Base-by-base conservation (phyloP, 1,140 invertebrate species). In the Bombus soroeensis region DNA sequence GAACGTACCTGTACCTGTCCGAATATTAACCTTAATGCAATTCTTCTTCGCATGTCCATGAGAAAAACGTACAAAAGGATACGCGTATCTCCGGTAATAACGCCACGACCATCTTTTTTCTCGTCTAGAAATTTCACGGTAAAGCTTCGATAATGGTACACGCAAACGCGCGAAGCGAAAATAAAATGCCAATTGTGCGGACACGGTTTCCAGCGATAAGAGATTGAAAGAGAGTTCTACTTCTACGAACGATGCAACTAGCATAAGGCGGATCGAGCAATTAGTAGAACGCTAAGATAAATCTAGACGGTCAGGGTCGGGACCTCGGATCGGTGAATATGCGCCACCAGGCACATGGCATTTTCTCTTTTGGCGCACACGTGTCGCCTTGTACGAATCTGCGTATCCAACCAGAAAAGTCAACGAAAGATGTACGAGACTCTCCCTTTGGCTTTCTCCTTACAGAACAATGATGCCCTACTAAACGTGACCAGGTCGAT, bases 311-410 rank as follows among this genome's bases (percentile, higher is more conserved):
- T 59, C 82, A n/a, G 47, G 39, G 76, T 71, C 82, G 10, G 32
- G 75, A 59, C 76, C 82, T 71, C 13, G 32, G 64, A 43, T 71
- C 74, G 64, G n/a, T 62, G 25, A 79, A 59, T 59, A 71, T 47
- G 53, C 53, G 57, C 70, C n/a, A 39, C 32, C 15, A 32, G 32
- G 18, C 22, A n/a, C 41, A n/a, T 62, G 75, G 8, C 53, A 79
- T 66, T 84, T 84, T 84, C 82, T 84, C 82, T 79, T 71, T 84
- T 68, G 22, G 82, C 9, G 9, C 34, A 70, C 82, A 57, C 28
- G 66, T 70, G 47, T 53, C 62, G 25, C 39, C 6, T 70, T 34
- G 22, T 13, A n/a, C n/a, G 5, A 15, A 79, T 32, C 5, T 59
- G 82, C 75, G 82, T 84, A 53, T 43, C 37, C 9, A 13, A 4